Evolutionary conservation across 2,888 invertebrate species (phyloP).

Genomic region (Volucella bombylans): DNA sequence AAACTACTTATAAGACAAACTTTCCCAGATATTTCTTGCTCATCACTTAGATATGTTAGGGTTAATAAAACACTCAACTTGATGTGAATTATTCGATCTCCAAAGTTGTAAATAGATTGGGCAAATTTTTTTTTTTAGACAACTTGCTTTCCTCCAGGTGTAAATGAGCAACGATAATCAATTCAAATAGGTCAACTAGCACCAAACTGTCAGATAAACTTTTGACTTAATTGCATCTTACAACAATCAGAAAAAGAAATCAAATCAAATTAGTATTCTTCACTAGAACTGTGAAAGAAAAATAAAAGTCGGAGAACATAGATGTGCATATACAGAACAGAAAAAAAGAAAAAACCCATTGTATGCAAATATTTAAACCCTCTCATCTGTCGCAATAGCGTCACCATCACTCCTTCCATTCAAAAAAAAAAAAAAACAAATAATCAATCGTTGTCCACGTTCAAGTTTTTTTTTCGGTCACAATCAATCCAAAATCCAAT

Average conservation of each 20-base stretch:
- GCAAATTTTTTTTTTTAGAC: too few species aligned
- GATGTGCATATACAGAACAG: background rate
- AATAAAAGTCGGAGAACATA: background rate
- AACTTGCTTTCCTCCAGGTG: background rate
- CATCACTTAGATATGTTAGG: too few species aligned
- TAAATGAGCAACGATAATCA: background rate
- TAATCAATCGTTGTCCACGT: constrained; percentile 56
- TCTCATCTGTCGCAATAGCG: constrained; percentile 57
- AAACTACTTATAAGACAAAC: too few species aligned
- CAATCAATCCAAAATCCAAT: constrained; percentile 55
- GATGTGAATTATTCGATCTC: too few species aligned
- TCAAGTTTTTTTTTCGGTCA: constrained; percentile 37
- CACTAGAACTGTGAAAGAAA: background rate
- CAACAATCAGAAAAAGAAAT: background rate
- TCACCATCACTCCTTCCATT: constrained; percentile 40
- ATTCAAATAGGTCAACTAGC: background rate
- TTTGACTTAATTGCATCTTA: constrained; percentile 2
- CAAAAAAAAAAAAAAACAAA: constrained; percentile 41
- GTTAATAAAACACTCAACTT: too few species aligned
- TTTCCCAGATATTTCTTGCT: too few species aligned
- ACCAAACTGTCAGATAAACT: background rate
- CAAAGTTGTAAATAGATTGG: too few species aligned
- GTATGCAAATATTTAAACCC: constrained; percentile 63
- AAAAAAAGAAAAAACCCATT: constrained; percentile 53
- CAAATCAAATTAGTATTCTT: constrained; percentile 10